Conservation (phyloP, 2,113 vertebrate species). For the Thomomys bottae region DNA sequence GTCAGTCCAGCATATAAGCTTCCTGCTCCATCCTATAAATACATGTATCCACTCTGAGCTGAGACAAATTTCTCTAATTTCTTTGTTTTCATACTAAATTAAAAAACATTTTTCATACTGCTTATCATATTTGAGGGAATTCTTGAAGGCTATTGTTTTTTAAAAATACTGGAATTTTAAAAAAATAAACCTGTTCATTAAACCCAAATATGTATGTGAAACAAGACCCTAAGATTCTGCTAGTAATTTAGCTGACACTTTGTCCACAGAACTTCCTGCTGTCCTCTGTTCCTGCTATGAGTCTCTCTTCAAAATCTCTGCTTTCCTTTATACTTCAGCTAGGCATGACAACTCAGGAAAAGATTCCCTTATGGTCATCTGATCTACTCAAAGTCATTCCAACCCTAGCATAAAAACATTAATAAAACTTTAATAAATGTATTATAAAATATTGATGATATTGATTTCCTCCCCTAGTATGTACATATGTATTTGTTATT, state of each 20-base stretch:
- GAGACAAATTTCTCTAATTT: conserved; percentile 6
- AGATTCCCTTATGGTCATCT: conserved; percentile 59
- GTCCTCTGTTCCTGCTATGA: background rate
- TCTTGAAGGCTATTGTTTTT: conserved; percentile 32
- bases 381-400: conserved; percentile 71
- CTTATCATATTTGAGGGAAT: conserved; percentile 1
- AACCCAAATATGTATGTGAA: background rate
- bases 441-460: conserved; percentile 85
- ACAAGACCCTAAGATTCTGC: background rate
- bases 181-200: background rate
- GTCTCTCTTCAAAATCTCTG: background rate
- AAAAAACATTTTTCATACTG: background rate
- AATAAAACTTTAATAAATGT: conserved; percentile 85
- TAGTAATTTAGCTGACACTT: background rate
- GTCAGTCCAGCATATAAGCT: conserved; percentile 46
- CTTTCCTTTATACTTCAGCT: background rate
- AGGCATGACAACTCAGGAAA: conserved; percentile 45
- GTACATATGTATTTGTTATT: conserved; percentile 81
- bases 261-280: background rate
- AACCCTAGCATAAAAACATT: conserved; percentile 74
- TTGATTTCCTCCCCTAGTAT: conserved; percentile 78
- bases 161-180: conserved; percentile 44
- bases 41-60: background rate
- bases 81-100: conserved; percentile 26
- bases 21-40: conserved; percentile 44